Evolutionary conservation across 2,113 vertebrate species (phyloP).

Genomic region (Oophaga pumilio): DNA sequence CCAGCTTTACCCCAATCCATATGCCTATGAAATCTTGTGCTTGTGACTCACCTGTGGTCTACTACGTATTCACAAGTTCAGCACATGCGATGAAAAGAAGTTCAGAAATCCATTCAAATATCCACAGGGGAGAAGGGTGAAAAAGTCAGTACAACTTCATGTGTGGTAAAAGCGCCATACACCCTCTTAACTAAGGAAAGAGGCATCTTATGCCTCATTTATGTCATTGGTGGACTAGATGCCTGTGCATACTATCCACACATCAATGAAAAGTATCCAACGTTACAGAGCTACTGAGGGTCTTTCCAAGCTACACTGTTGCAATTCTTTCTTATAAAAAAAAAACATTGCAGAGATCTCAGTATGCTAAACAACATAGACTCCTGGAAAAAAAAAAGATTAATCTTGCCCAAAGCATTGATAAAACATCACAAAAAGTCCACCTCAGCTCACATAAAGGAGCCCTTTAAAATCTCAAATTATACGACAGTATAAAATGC

Average conservation of each 20-base stretch:
- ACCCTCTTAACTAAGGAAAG: too few species aligned
- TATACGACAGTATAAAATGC: slow-evolving; percentile 48
- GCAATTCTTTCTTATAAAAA: background rate
- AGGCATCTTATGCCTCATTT: background rate
- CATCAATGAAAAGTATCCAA: background rate
- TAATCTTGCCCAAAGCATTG: slow-evolving; percentile 3
- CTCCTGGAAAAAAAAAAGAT: background rate
- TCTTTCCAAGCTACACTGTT: background rate
- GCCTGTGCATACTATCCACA: background rate
- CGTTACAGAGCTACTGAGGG: background rate
- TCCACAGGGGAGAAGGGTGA: too few species aligned
- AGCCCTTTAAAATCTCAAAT: slow-evolving; percentile 48
- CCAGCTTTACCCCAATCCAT: too few species aligned
- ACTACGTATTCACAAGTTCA: too few species aligned
- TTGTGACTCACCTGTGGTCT: too few species aligned
- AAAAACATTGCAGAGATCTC: background rate
- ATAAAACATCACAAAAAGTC: slow-evolving; percentile 22
- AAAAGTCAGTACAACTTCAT: too few species aligned
- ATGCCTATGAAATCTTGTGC: too few species aligned
- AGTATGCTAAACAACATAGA: background rate
- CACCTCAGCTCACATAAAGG: slow-evolving; percentile 43
- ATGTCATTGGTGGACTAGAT: background rate
- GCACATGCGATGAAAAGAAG: too few species aligned
- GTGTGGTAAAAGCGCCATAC: too few species aligned
- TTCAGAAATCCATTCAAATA: too few species aligned